Evolutionary conservation across 2,113 vertebrate genomes (phyloP).

Genomic region (Aegithalos caudatus): DNA sequence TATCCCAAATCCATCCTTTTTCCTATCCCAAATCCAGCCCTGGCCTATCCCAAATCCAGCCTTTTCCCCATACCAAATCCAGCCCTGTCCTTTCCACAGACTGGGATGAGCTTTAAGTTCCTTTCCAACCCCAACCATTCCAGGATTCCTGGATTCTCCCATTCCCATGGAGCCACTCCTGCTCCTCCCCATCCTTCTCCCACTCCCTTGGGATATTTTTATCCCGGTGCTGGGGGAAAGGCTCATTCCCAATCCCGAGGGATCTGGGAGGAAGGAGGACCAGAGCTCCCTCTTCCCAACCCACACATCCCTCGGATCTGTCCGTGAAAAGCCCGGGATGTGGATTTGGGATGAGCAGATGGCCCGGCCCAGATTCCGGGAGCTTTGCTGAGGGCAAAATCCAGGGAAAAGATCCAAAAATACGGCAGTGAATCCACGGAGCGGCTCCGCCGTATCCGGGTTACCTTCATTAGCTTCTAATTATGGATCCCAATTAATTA

Average conservation of each 20-base stretch:
- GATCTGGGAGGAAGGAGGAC: background rate
- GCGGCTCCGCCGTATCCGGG: conserved; percentile 25
- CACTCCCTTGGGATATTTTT: background rate
- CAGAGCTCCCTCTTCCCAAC: background rate
- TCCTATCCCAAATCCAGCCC: no score
- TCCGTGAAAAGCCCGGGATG: rapidly evolving
- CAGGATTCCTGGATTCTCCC: background rate
- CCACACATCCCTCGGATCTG: rapidly evolving
- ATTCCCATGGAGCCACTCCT: background rate
- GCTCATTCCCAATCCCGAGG: background rate
- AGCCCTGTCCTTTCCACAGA: background rate
- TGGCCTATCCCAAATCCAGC: no score
- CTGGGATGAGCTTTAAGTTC: background rate
- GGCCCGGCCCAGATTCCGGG: background rate
- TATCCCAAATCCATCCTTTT: background rate
- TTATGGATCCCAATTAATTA: conserved; percentile 30
- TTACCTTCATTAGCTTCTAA: conserved; percentile 49
- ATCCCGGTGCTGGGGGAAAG: background rate
- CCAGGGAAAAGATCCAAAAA: background rate
- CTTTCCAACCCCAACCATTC: background rate
- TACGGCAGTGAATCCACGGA: background rate
- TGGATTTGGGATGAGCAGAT: background rate
- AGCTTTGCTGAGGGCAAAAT: background rate
- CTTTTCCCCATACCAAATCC: background rate
- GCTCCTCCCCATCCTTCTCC: background rate